Evolutionary conservation across 2,888 invertebrate species (phyloP).

Genomic region (Drosophila bunnanda): DNA sequence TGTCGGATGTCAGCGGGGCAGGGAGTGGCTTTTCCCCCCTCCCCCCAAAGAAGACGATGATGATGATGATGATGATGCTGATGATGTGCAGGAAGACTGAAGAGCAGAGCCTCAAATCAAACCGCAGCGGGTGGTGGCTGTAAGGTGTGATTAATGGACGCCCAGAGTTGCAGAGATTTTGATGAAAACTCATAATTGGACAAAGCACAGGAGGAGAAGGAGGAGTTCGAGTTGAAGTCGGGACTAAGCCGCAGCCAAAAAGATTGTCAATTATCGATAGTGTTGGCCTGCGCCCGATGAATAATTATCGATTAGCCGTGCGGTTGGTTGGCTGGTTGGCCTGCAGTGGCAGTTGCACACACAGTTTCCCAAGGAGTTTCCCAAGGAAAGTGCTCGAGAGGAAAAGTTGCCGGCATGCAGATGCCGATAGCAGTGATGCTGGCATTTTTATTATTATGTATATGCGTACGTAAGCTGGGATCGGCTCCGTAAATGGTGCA

Average conservation of each 20-base stretch:
- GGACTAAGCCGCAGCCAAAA: constrained; percentile 45
- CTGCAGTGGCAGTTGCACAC: constrained; percentile 45
- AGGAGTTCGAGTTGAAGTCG: constrained; percentile 5
- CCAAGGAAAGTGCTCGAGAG: constrained; percentile 35
- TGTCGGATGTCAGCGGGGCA: constrained; percentile 33
- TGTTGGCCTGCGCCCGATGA: constrained; percentile 68
- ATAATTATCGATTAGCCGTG: constrained; percentile 77
- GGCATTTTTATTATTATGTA: constrained; percentile 51
- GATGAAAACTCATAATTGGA: constrained; percentile 52
- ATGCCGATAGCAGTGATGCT: constrained; percentile 37
- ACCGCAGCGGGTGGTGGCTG: constrained; percentile 37
- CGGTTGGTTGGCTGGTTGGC: constrained; percentile 41
- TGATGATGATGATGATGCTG: neutral
- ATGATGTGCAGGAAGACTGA: constrained; percentile 27
- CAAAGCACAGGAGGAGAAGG: constrained; percentile 10
- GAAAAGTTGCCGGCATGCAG: constrained; percentile 39
- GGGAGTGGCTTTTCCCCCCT: constrained; percentile 13
- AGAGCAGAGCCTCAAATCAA: constrained; percentile 32
- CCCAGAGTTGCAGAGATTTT: constrained; percentile 5
- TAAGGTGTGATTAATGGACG: constrained; percentile 41
- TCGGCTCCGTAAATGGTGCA: constrained; percentile 43
- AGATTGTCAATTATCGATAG: constrained; percentile 81
- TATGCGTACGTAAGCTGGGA: constrained; percentile 48
- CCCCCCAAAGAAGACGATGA: neutral
- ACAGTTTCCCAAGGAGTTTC: constrained; percentile 6